Base-by-base conservation (phyloP, 2,888 invertebrate genomes). In the Galerucella calmariensis region DNA sequence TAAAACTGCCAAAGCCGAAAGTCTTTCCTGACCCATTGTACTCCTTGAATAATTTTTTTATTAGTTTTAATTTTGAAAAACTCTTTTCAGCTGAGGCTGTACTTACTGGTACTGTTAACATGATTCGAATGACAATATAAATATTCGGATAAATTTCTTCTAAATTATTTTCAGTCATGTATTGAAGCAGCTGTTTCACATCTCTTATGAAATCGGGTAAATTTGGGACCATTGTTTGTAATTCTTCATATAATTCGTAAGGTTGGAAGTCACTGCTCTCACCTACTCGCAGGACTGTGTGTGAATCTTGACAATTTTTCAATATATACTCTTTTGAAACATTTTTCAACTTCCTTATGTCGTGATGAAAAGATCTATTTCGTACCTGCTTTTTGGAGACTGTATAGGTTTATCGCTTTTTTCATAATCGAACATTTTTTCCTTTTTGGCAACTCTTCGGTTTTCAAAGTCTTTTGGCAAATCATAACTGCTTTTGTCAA, bases 401-500 rank as follows among this genome's bases (percentile, higher is more conserved):
- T 53, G 3, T 16, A 53, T 53, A 53, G 53, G n/a, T 16, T 53
- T 3, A 53, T 53, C n/a, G n/a, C n/a, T 16, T 14, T 6, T n/a
- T 53, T 53, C 53, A 16, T 53, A 53, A 53, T 53, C 16, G n/a
- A 53, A 53, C 53, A 53, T 53, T n/a, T 8, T 53, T 16, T 53
- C 16, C 53, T 53, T 53, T 16, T 53, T 53, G n/a, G 4, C n/a
- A 2, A 53, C 8, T 5, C 53, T 53, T 46, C 8, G 2, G 6
- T 53, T 16, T 53, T 53, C 16, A 53, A 53, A 53, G 24, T 53
- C 63, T 62, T 68, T 73, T 68, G 68, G 67, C 62, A 73, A 41
- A 56, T 74, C 66, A 69, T 66, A 74, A 72, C 71, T 59, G 71
- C 75, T 63, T 72, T 58, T 67, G 44, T 72, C 65, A 72, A 69